Conservation (phyloP, 1,140 invertebrate species). For the Pentalonia nigronervosa region DNA sequence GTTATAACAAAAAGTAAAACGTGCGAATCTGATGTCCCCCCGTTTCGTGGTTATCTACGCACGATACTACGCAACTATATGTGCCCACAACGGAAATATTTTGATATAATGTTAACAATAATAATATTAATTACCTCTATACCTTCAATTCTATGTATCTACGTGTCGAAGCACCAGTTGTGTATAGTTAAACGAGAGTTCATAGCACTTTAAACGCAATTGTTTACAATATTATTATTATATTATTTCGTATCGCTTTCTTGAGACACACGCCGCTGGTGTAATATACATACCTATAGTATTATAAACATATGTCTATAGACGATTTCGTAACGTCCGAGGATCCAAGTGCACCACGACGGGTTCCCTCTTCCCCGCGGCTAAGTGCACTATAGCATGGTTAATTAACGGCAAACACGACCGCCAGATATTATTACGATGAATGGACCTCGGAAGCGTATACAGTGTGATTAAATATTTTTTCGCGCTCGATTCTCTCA, state of each 20-base stretch:
- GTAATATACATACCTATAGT: background rate
- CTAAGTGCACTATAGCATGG: background rate
- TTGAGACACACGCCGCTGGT: background rate
- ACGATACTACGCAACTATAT: background rate
- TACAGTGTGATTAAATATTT: background rate
- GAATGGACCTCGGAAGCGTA: background rate
- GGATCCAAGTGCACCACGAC: background rate
- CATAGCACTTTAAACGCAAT: background rate
- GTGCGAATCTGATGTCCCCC: background rate
- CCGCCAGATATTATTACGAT: background rate
- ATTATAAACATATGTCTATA: background rate
- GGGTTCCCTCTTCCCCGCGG: background rate
- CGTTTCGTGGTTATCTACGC: too few species aligned
- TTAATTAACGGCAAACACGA: background rate
- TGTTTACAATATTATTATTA: background rate
- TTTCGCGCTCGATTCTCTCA: background rate
- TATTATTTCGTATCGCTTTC: background rate
- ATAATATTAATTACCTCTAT: background rate
- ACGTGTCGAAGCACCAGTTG: background rate
- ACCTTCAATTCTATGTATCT: too few species aligned
- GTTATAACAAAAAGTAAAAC: background rate
- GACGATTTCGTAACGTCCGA: background rate
- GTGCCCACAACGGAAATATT: background rate
- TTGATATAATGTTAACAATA: background rate
- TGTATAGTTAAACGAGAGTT: background rate